phyloP scores from a whole-genome alignment of 2,888 invertebrate genomes.

The Ormyrus labotus region DNA sequence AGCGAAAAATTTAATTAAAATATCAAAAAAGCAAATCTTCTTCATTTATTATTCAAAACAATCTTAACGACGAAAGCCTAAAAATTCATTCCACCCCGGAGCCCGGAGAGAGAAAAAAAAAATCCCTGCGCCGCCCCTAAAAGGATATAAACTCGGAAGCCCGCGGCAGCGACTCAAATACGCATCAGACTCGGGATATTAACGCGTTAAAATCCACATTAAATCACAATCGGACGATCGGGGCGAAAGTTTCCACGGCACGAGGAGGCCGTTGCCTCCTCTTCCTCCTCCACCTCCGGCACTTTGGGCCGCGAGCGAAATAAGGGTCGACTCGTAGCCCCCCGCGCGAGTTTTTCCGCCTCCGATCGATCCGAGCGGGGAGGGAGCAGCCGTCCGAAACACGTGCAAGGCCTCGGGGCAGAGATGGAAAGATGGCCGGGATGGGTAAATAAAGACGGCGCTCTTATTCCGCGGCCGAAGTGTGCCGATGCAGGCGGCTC shows the following conservation, averaged over 20 bases:
- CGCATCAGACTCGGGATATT: too few species aligned
- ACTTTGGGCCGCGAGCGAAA: background rate
- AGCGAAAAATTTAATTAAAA: background rate
- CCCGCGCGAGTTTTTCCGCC: too few species aligned
- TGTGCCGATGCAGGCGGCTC: background rate
- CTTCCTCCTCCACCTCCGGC: background rate
- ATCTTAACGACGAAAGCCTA: too few species aligned
- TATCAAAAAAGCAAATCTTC: conserved; percentile 1
- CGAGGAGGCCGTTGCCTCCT: background rate
- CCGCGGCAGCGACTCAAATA: too few species aligned
- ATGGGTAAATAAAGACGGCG: conserved; percentile 9
- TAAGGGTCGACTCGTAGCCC: background rate
- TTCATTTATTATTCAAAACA: too few species aligned
- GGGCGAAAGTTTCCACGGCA: conserved; percentile 5
- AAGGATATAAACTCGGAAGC: too few species aligned
- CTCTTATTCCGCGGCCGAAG: background rate
- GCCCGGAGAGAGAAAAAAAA: too few species aligned
- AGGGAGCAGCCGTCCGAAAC: conserved; percentile 1
- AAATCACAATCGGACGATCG: conserved; percentile 27
- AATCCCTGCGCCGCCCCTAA: too few species aligned
- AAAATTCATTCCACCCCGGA: too few species aligned
- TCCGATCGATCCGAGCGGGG: conserved; percentile 17
- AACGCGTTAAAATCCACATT: conserved; percentile 15
- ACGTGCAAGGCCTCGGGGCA: conserved; percentile 11
- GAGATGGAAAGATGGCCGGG: background rate